These are phyloP conservation scores for Dicycla oo DNA, from an alignment of 2,888 invertebrate genomes.

Conservation along the genomic window DNA sequence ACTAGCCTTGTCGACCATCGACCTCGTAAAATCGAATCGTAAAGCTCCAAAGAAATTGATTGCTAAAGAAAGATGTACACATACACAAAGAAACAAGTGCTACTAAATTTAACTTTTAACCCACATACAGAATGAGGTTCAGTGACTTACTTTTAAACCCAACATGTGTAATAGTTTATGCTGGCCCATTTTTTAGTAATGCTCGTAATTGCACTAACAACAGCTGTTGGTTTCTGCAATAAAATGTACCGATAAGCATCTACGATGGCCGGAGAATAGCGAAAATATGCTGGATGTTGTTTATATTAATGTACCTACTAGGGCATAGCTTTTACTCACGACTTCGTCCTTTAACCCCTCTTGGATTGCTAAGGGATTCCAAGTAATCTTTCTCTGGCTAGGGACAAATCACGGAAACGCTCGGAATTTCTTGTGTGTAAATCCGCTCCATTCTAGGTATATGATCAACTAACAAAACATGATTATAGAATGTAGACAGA, in stretches of 20 bases:
- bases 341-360: not conserved
- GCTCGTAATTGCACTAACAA: conserved; percentile 30
- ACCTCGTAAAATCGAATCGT: conserved; percentile 45
- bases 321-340: not conserved
- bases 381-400: not conserved
- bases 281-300: conserved; percentile 7
- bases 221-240: conserved; percentile 16
- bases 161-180: conserved; percentile 28
- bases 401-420: not conserved
- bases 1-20: conserved; percentile 20
- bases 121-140: conserved; percentile 63
- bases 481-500: not conserved
- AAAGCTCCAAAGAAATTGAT: conserved; percentile 46
- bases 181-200: conserved; percentile 21
- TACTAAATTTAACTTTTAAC: conserved; percentile 70
- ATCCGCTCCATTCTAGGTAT: not conserved
- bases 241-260: conserved; percentile 30
- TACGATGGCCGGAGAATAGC: conserved; percentile 12
- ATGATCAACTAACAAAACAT: not conserved
- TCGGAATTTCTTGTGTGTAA: not conserved
- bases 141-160: conserved; percentile 57
- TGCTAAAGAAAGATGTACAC: conserved; percentile 50
- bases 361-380: not conserved
- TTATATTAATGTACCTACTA: not conserved
- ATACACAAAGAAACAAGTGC: conserved; percentile 59